Base-by-base conservation (phyloP, 2,113 vertebrate species). In the Scytalopus superciliaris region DNA sequence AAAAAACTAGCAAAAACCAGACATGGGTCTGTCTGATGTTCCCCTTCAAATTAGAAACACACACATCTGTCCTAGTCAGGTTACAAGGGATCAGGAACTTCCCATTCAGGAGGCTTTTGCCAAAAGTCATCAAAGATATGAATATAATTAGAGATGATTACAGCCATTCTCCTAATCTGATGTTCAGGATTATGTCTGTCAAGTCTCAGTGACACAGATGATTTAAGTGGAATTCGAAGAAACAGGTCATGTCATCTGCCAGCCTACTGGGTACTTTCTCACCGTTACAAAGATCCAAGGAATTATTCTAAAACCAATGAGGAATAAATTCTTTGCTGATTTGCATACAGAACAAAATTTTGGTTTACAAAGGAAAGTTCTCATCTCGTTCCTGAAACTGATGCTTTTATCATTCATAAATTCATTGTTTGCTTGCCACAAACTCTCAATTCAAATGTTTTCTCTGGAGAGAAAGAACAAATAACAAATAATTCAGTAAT, bases 211-310 rank as follows among this genome's bases (percentile, higher is more conserved):
- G 45, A 42, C 0, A 0, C 11, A 35, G 35, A 31, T 85, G 24
- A 57, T 77, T 90, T 66, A 42, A 67, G 33, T 33, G 19, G 18
- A 60, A 68, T 85, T 94, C 49, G 53, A 82, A 73, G 59, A 83
- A 94, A 62, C 5, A 12, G 22, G 5, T 10, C 5, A 30, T 0
- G 1, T 66, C 4, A 2, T 77, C 13, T 0, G 1, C 35, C 39
- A 75, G 28, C 22, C 9, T 68, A 28, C 23, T 8, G 10, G 27
- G 45, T 81, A 28, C 24, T 67, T 92, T 87, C 37, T 85, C 31
- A 19, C 11, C 62, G 19, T 76, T 80, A 52, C 5, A 35, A 66
- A 73, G 25, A 45, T 62, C 19, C 19, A 72, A 24, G 7, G 80
- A 83, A 73, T 69, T 73, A 55, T 67, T 85, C 57, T 45, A 2